These are phyloP conservation scores for Agrypnia vestita DNA, from an alignment of 1,140 invertebrate genomes.

Conservation along the genomic window DNA sequence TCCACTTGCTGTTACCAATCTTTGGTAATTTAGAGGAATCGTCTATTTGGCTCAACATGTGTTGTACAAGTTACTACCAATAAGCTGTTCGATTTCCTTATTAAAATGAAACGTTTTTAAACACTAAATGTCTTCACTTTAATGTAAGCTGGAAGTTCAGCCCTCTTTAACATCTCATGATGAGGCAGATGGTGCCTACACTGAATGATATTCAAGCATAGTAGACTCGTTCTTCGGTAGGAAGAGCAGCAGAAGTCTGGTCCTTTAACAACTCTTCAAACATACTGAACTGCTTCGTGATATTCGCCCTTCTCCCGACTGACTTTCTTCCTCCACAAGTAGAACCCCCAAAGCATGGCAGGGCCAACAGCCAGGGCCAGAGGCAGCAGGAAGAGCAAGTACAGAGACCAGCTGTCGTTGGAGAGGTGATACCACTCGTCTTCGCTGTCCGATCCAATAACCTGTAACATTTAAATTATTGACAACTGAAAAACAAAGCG, in stretches of 20 bases:
- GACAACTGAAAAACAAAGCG: background rate
- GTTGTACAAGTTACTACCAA: too few species aligned
- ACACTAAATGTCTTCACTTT: too few species aligned
- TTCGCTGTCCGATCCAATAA: conserved; percentile 43
- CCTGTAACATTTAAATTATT: conserved; percentile 34
- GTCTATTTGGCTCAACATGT: too few species aligned
- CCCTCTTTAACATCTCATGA: too few species aligned
- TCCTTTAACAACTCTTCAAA: background rate
- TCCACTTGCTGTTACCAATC: too few species aligned
- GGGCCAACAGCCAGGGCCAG: conserved; percentile 43
- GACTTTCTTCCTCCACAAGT: conserved; percentile 24
- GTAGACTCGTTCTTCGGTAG: background rate
- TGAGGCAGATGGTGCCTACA: too few species aligned
- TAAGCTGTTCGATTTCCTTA: too few species aligned
- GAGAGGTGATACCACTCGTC: conserved; percentile 33
- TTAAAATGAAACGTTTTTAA: too few species aligned
- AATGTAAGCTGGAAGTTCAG: too few species aligned
- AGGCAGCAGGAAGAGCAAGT: conserved; percentile 51
- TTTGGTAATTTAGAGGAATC: too few species aligned
- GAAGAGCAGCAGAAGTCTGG: background rate
- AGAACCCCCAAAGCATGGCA: conserved; percentile 45
- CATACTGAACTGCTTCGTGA: background rate
- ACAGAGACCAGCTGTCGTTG: conserved; percentile 32
- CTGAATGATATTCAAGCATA: background rate
- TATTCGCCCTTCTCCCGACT: background rate